These are phyloP conservation scores for Limnodromus scolopaceus DNA, from an alignment of 2,797 vertebrate species.

Conservation along the genomic window DNA sequence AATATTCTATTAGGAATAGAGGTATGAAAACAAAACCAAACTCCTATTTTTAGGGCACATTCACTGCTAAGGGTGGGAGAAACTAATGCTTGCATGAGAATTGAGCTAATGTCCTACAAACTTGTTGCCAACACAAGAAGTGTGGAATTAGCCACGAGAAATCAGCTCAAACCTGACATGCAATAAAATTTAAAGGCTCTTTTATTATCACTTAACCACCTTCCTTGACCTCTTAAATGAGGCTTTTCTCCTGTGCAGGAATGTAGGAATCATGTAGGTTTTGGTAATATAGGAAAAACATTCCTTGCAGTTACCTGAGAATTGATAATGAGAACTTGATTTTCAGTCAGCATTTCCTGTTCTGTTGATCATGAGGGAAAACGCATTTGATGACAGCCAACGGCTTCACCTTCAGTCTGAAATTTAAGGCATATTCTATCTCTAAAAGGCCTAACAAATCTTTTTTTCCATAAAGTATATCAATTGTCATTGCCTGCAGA, in stretches of 20 bases:
- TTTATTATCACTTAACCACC: background rate
- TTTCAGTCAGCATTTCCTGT: background rate
- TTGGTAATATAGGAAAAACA: background rate
- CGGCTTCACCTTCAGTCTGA: background rate
- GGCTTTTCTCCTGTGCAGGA: background rate
- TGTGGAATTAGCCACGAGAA: background rate
- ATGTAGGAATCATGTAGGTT: background rate
- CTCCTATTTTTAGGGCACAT: background rate
- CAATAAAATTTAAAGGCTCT: background rate
- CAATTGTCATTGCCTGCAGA: background rate
- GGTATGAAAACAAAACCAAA: background rate
- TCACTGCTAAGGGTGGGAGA: background rate
- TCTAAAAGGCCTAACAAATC: background rate
- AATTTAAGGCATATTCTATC: background rate
- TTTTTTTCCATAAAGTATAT: background rate
- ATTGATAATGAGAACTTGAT: background rate
- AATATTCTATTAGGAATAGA: background rate
- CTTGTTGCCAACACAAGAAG: background rate
- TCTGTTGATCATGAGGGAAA: background rate
- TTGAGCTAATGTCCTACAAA: background rate
- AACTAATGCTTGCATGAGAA: background rate
- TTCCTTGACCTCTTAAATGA: background rate
- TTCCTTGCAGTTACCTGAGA: background rate
- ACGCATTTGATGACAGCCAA: background rate
- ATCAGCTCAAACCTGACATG: background rate